Evolutionary conservation across 2,888 invertebrate species (phyloP).

Genomic region (Schizotus pectinicornis): DNA sequence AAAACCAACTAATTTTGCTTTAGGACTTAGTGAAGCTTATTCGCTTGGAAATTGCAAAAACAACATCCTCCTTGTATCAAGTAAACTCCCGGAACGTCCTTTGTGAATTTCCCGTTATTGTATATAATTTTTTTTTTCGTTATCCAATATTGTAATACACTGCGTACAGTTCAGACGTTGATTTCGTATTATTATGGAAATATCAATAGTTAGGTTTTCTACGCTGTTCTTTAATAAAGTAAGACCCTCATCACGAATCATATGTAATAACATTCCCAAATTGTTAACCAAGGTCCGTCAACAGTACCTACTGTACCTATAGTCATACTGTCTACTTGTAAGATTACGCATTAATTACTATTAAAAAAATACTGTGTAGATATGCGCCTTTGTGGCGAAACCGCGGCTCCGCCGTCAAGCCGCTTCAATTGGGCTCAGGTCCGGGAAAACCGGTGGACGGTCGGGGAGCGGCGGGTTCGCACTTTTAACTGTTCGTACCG

Average conservation of each 20-base stretch:
- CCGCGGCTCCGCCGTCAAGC: conserved; percentile 6
- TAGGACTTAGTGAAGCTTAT: conserved; percentile 5
- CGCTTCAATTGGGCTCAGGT: conserved; percentile 14
- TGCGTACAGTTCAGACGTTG: conserved; percentile 50
- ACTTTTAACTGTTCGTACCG: conserved; percentile 9
- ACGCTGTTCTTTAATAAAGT: conserved; percentile 41
- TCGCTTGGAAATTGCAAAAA: conserved; percentile 23
- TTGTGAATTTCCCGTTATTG: conserved; percentile 24
- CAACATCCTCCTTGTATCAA: conserved; percentile 2
- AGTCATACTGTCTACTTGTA: conserved; percentile 13
- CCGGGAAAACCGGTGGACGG: conserved; percentile 7
- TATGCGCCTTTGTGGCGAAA: conserved; percentile 19
- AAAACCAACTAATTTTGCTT: background rate
- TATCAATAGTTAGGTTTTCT: conserved; percentile 46
- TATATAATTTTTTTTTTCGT: conserved; percentile 32
- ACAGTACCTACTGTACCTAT: conserved; percentile 20
- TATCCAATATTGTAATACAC: conserved; percentile 45
- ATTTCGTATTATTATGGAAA: conserved; percentile 27
- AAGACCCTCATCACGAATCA: conserved; percentile 31
- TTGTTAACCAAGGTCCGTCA: conserved; percentile 27
- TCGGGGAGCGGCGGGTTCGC: conserved; percentile 7
- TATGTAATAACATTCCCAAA: conserved; percentile 25
- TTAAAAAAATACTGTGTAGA: conserved; percentile 12
- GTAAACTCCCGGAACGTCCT: background rate
- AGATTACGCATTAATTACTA: conserved; percentile 7